These are phyloP conservation scores for Tolypeutes matacus DNA, from an alignment of 2,797 vertebrate species.

Conservation along the genomic window DNA sequence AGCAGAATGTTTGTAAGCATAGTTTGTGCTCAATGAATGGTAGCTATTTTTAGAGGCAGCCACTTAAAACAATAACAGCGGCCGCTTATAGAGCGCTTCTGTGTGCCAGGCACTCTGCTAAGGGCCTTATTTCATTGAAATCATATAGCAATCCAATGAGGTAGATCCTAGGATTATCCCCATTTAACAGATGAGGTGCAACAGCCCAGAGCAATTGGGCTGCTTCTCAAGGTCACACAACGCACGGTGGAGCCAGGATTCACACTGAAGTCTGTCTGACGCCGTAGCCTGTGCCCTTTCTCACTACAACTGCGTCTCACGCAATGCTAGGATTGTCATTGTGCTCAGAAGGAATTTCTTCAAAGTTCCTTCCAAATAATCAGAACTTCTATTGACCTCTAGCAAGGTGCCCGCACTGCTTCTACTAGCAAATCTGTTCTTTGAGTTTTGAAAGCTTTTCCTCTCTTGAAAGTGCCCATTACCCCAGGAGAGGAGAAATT, in stretches of 20 bases:
- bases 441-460: neutral
- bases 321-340: neutral
- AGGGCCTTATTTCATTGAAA: neutral
- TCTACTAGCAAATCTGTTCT: conserved; percentile 3
- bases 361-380: neutral
- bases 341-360: neutral
- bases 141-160: neutral
- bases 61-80: conserved; percentile 34
- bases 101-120: neutral
- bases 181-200: neutral
- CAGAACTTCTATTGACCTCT: neutral
- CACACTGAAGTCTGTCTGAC: neutral
- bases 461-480: neutral
- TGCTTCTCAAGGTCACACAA: neutral
- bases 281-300: neutral
- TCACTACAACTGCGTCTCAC: neutral
- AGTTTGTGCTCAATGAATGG: conserved; percentile 42
- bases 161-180: neutral
- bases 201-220: too few species aligned
- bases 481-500: neutral
- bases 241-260: neutral
- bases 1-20: neutral
- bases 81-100: neutral
- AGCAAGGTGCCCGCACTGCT: neutral
- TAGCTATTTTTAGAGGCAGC: neutral